Evolutionary conservation across 2,113 vertebrate genomes (phyloP).

Genomic region (Pseudopodoces humilis): DNA sequence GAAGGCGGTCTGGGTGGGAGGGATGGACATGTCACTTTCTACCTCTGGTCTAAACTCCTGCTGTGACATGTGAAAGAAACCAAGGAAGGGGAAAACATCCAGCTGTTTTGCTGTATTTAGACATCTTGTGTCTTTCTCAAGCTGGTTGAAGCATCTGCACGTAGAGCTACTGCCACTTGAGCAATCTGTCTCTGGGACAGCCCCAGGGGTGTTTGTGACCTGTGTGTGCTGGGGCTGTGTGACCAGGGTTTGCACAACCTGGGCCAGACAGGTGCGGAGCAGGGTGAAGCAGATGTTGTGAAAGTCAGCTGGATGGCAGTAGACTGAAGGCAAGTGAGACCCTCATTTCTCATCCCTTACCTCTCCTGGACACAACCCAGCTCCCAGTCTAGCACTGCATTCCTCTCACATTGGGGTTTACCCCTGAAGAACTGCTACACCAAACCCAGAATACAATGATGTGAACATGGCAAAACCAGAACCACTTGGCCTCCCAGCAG

Average conservation of each 20-base stretch:
- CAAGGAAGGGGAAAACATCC: not conserved
- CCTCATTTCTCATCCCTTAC: not conserved
- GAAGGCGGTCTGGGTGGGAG: not conserved
- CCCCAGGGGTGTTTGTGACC: rapidly evolving
- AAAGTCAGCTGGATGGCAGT: not conserved
- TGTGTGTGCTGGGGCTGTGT: rapidly evolving
- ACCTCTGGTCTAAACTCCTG: not conserved
- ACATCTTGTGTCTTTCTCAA: not conserved
- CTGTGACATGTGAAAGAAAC: not conserved
- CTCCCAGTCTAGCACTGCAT: not conserved
- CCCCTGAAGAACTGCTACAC: not conserved
- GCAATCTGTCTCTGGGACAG: not conserved
- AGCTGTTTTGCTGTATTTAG: not conserved
- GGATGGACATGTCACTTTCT: not conserved
- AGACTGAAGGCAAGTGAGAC: not conserved
- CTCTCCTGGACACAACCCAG: rapidly evolving
- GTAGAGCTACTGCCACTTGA: not conserved
- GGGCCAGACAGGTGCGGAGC: not conserved
- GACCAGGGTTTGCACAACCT: not conserved
- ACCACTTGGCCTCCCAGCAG: not conserved
- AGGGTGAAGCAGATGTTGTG: not conserved
- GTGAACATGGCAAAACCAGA: not conserved
- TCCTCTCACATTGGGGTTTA: not conserved
- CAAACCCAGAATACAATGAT: not conserved
- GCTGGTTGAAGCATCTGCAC: not conserved